Evolutionary conservation across 1,140 invertebrate genomes (phyloP).

Genomic region (Conus betulinus): DNA sequence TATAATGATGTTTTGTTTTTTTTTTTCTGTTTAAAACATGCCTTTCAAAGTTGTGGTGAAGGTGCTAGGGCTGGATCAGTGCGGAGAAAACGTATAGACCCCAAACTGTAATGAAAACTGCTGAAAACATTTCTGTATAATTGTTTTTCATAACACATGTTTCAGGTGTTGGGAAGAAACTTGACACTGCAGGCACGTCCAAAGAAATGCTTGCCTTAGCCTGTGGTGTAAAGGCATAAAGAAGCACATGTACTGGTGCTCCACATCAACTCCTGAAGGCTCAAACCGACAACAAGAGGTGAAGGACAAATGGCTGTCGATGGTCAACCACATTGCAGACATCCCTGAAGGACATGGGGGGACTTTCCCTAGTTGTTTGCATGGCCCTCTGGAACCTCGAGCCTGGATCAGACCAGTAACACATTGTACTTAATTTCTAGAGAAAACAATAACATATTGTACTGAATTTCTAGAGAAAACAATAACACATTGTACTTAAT

Average conservation of each 20-base stretch:
- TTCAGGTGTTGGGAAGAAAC: not conserved
- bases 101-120: too few relatives aligned
- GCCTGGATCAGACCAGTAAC: not conserved
- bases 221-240: not conserved
- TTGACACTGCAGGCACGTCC: not conserved
- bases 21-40: too few relatives aligned
- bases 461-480: too few relatives aligned
- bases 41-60: too few relatives aligned
- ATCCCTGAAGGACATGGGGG: not conserved
- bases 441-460: too few relatives aligned
- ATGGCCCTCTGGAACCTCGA: not conserved
- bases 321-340: not conserved
- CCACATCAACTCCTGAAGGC: not conserved
- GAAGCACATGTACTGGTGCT: not conserved
- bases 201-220: not conserved
- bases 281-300: not conserved
- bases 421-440: too few relatives aligned
- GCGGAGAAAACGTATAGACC: too few relatives aligned
- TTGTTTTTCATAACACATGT: not conserved
- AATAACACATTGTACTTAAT: too few relatives aligned
- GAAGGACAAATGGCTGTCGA: not conserved
- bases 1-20: too few relatives aligned
- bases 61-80: too few relatives aligned
- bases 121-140: not conserved
- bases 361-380: not conserved